phyloP scores from a whole-genome alignment of 2,797 vertebrate genomes.

The Paedocypris micromegethes region DNA sequence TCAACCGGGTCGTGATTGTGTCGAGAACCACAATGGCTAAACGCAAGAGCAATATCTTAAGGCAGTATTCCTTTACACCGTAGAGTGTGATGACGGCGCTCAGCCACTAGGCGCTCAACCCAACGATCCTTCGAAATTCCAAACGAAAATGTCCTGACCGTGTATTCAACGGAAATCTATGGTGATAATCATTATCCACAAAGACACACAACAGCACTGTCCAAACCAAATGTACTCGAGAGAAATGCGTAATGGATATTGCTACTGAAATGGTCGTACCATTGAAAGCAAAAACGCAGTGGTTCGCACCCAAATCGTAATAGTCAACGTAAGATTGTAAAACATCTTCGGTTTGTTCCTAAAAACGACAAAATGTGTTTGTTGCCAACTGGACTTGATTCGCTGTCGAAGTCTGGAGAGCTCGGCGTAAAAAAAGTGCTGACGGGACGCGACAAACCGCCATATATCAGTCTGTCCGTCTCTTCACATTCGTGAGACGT shows the following conservation, averaged over 20 bases:
- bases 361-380: constrained; percentile 5
- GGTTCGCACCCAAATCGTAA: constrained; percentile 45
- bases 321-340: constrained; percentile 33
- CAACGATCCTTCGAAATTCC: constrained; percentile 18
- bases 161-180: constrained; percentile 47
- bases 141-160: constrained; percentile 56
- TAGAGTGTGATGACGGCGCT: constrained; percentile 18
- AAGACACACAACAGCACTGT: constrained; percentile 33
- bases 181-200: constrained; percentile 39
- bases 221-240: constrained; percentile 52
- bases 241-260: constrained; percentile 60
- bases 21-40: constrained; percentile 53
- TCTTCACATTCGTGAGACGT: constrained; percentile 46
- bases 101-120: background rate
- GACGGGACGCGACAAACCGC: constrained; percentile 48
- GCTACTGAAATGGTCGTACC: constrained; percentile 54
- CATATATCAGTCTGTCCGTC: constrained; percentile 46
- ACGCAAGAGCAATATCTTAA: constrained; percentile 61
- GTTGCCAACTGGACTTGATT: constrained; percentile 44
- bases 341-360: constrained; percentile 10
- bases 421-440: constrained; percentile 48
- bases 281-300: constrained; percentile 55
- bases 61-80: constrained; percentile 60
- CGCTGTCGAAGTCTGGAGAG: constrained; percentile 52
- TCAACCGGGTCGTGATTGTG: constrained; percentile 28